phyloP scores from a whole-genome alignment of 2,797 vertebrate species.

The Phrynocephalus vlangalii region DNA sequence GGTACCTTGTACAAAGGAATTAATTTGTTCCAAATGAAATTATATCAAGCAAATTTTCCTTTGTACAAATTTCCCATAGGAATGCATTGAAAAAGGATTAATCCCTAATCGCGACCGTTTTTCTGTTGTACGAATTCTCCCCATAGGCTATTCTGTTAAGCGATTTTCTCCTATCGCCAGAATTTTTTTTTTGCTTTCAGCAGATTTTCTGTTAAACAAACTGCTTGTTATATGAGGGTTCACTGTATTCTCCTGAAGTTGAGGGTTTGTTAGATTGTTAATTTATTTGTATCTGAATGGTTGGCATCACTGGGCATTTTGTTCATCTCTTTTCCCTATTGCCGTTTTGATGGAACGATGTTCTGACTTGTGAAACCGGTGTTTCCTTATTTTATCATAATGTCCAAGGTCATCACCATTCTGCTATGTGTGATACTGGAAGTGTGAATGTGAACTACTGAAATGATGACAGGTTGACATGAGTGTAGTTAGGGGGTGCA shows the following conservation, averaged over 20 bases:
- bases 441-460: slow-evolving; percentile 38
- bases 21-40: too few species aligned
- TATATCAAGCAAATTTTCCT: too few species aligned
- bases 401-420: slow-evolving; percentile 16
- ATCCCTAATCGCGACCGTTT: too few species aligned
- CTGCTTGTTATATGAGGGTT: too few species aligned
- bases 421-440: not conserved
- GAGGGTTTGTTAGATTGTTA: not conserved
- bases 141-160: too few species aligned
- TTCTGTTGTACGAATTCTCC: too few species aligned
- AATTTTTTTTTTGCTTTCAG: too few species aligned
- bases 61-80: too few species aligned
- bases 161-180: too few species aligned
- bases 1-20: too few species aligned
- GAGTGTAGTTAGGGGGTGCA: slow-evolving; percentile 36
- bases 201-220: too few species aligned
- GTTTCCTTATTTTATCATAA: not conserved
- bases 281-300: not conserved
- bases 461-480: slow-evolving; percentile 38
- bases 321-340: not conserved
- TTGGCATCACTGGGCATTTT: not conserved
- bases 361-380: not conserved
- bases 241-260: not conserved
- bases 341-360: not conserved
- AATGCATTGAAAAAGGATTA: too few species aligned